Evolutionary conservation across 2,797 vertebrate genomes (phyloP).

Genomic region (Rhodeus uyekii): DNA sequence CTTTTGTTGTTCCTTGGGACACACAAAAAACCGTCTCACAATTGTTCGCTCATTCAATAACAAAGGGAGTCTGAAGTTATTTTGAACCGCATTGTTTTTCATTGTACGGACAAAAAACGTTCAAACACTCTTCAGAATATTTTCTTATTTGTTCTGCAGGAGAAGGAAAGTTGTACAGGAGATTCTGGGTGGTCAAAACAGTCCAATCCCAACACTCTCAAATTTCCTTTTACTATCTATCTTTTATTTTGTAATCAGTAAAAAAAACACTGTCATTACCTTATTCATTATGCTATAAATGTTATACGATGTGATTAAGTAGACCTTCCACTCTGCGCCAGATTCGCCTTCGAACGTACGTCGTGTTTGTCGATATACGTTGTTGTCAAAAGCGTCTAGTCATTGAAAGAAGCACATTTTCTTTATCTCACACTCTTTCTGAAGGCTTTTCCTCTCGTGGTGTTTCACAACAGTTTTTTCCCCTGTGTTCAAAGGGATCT

Average conservation of each 20-base stretch:
- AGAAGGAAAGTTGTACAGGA: neutral
- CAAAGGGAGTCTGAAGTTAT: neutral
- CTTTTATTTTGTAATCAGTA: too few species aligned
- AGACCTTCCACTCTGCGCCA: neutral
- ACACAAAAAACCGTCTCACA: neutral
- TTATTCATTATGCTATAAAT: too few species aligned
- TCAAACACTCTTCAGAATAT: neutral
- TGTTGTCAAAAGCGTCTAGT: conserved; percentile 23
- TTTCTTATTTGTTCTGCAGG: neutral
- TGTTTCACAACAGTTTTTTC: conserved; percentile 72
- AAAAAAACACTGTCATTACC: too few species aligned
- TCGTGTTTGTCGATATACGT: neutral
- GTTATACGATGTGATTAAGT: too few species aligned
- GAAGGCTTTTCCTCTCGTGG: conserved; percentile 62
- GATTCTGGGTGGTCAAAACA: neutral
- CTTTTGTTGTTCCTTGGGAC: neutral
- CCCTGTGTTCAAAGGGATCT: conserved; percentile 68
- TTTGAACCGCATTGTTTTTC: neutral
- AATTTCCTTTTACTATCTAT: too few species aligned
- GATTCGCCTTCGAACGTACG: neutral
- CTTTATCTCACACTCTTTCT: conserved; percentile 35
- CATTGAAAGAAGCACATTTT: conserved; percentile 28
- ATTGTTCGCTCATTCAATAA: neutral
- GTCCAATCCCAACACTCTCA: neutral
- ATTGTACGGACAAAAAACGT: neutral